Evolutionary conservation across 2,113 vertebrate genomes (phyloP).

Genomic region (Catharus bicknelli): DNA sequence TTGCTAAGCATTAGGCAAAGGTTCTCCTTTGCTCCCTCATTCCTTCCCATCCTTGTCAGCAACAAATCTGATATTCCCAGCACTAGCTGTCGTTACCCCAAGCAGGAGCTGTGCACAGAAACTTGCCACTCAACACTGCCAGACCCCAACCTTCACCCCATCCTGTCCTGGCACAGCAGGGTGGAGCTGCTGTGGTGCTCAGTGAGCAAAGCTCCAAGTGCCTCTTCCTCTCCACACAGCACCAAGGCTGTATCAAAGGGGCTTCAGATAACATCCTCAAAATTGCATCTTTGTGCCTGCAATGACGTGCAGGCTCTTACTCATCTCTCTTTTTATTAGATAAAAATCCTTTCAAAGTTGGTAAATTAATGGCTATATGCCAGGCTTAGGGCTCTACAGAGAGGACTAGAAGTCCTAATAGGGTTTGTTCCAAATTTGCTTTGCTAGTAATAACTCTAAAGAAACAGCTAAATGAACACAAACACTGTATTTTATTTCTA

Average conservation of each 20-base stretch:
- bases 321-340: conserved; percentile 52
- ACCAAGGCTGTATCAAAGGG: neutral
- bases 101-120: neutral
- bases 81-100: accelerated
- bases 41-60: neutral
- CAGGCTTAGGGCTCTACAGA: neutral
- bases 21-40: neutral
- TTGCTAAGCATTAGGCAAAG: neutral
- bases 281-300: neutral
- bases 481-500: neutral
- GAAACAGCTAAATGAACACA: neutral
- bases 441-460: conserved; percentile 21
- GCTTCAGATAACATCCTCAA: neutral
- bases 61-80: neutral
- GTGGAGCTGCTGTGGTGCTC: accelerated
- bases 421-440: conserved; percentile 13
- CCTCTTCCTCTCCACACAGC: neutral
- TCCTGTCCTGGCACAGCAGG: accelerated
- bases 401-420: neutral
- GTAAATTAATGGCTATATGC: conserved; percentile 36
- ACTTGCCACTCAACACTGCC: neutral
- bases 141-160: accelerated
- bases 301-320: conserved; percentile 12
- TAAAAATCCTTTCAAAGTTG: conserved; percentile 62
- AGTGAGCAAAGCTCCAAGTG: neutral